Percentiles rank a stretch among this genome's conserved stretches.
Evolutionary conservation across 2,888 invertebrate species (phyloP).

Genomic region (Cabera pusaria): DNA sequence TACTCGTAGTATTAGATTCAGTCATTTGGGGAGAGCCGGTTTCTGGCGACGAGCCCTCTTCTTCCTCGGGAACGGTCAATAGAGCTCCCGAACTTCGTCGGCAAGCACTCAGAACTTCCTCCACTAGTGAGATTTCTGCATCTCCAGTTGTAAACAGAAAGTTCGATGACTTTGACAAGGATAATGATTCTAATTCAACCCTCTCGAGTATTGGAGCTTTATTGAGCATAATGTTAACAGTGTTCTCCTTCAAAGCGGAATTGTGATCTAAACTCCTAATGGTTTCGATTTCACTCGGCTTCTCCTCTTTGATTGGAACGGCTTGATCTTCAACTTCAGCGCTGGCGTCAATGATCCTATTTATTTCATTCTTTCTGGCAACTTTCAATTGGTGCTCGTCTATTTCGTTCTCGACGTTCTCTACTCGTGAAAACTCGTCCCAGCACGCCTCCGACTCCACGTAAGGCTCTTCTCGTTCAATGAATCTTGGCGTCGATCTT

Average conservation of each 20-base stretch:
- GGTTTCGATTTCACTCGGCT: slow-evolving; percentile 58
- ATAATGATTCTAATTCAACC: slow-evolving; percentile 47
- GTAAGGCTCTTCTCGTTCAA: slow-evolving; percentile 75
- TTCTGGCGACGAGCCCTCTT: slow-evolving; percentile 82
- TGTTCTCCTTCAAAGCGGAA: slow-evolving; percentile 69
- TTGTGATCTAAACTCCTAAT: slow-evolving; percentile 58
- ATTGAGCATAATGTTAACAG: slow-evolving; percentile 68
- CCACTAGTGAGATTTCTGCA: slow-evolving; percentile 68
- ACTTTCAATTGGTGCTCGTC: slow-evolving; percentile 72
- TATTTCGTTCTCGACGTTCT: slow-evolving; percentile 71
- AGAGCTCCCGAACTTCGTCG: slow-evolving; percentile 72
- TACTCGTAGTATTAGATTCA: slow-evolving; percentile 86
- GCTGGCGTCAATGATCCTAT: slow-evolving; percentile 61
- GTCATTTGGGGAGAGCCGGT: slow-evolving; percentile 83
- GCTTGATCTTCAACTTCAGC: slow-evolving; percentile 50
- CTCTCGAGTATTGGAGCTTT: slow-evolving; percentile 49
- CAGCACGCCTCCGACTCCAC: slow-evolving; percentile 71
- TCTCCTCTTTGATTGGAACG: slow-evolving; percentile 53
- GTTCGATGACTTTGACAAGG: slow-evolving; percentile 65
- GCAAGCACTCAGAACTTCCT: slow-evolving; percentile 73
- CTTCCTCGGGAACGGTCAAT: slow-evolving; percentile 85
- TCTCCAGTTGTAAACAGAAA: slow-evolving; percentile 60
- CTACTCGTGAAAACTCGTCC: slow-evolving; percentile 61
- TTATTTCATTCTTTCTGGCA: slow-evolving; percentile 76
- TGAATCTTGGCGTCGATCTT: slow-evolving; percentile 71